These are phyloP conservation scores for Trissolcus japonicus DNA, from an alignment of 2,888 invertebrate genomes.

Conservation along the genomic window DNA sequence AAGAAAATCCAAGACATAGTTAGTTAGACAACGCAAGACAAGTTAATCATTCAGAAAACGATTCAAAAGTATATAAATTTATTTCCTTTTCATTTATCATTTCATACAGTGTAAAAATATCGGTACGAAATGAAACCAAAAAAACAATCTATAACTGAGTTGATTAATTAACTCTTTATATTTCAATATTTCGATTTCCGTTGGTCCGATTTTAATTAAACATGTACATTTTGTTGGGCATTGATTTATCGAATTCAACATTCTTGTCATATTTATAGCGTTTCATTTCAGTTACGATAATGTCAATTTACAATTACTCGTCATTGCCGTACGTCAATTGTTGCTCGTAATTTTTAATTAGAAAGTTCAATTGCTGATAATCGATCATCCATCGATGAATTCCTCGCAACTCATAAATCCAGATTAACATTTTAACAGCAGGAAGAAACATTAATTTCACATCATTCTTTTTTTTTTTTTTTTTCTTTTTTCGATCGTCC, in stretches of 20 bases:
- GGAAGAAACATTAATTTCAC: not conserved
- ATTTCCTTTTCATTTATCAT: no score
- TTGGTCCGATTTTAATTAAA: slow-evolving; percentile 29
- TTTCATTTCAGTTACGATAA: slow-evolving; percentile 9
- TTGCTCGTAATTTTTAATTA: slow-evolving; percentile 8
- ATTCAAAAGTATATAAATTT: not conserved
- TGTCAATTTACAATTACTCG: slow-evolving; percentile 4
- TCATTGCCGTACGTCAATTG: not conserved
- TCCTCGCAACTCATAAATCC: no score
- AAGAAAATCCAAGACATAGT: not conserved
- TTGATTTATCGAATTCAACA: slow-evolving; percentile 30
- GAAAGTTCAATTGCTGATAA: slow-evolving; percentile 4
- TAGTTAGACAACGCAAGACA: not conserved
- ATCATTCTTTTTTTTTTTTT: not conserved
- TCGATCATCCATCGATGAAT: no score
- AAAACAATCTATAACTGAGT: slow-evolving; percentile 18
- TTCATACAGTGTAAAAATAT: no score
- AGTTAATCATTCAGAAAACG: not conserved
- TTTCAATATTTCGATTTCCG: slow-evolving; percentile 27
- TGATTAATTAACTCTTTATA: slow-evolving; percentile 29
- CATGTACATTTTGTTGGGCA: slow-evolving; percentile 18
- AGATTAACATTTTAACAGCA: no score
- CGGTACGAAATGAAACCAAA: not conserved
- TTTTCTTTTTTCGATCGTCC: not conserved
- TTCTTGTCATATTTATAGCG: slow-evolving; percentile 21